Percentiles rank a stretch among this genome's conserved stretches.
Evolutionary conservation across 2,888 invertebrate species (phyloP).

Genomic region (Drosophila sordidula): DNA sequence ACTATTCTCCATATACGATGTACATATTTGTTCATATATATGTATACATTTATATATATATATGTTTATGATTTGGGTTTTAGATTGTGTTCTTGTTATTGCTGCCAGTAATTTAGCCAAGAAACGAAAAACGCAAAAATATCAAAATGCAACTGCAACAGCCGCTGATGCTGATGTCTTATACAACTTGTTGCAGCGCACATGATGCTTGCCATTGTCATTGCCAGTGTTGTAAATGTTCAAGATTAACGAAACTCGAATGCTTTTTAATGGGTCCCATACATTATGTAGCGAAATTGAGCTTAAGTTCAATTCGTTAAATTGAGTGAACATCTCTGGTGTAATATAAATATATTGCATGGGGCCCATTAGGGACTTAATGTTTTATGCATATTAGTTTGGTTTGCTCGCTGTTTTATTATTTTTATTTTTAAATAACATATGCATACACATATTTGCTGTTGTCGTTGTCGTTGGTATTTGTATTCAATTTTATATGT

Average conservation of each 20-base stretch:
- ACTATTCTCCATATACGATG: not conserved
- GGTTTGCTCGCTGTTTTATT: slow-evolving; percentile 33
- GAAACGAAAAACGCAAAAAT: slow-evolving; percentile 18
- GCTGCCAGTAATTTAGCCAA: slow-evolving; percentile 20
- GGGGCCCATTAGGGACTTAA: slow-evolving; percentile 9
- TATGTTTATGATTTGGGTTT: slow-evolving; percentile 41
- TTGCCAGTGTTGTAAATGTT: slow-evolving; percentile 41
- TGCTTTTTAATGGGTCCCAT: slow-evolving; percentile 27
- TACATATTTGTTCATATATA: not conserved
- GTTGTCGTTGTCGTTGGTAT: slow-evolving; percentile 34
- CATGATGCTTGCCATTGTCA: slow-evolving; percentile 35
- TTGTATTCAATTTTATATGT: slow-evolving; percentile 31
- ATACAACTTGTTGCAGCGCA: slow-evolving; percentile 23
- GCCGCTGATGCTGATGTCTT: slow-evolving; percentile 25
- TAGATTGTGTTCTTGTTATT: slow-evolving; percentile 34
- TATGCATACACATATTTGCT: slow-evolving; percentile 27
- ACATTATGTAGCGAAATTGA: not conserved
- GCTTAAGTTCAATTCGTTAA: too few relatives aligned
- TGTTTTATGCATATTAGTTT: slow-evolving; percentile 16
- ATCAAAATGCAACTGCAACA: slow-evolving; percentile 33
- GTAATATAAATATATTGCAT: slow-evolving; percentile 3
- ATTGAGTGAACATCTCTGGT: too few relatives aligned
- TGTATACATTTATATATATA: not conserved
- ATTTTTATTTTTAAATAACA: slow-evolving; percentile 3
- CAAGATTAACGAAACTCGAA: slow-evolving; percentile 15